These are phyloP conservation scores for Conomelus anceps DNA, from an alignment of 2,888 invertebrate genomes.

Conservation along the genomic window DNA sequence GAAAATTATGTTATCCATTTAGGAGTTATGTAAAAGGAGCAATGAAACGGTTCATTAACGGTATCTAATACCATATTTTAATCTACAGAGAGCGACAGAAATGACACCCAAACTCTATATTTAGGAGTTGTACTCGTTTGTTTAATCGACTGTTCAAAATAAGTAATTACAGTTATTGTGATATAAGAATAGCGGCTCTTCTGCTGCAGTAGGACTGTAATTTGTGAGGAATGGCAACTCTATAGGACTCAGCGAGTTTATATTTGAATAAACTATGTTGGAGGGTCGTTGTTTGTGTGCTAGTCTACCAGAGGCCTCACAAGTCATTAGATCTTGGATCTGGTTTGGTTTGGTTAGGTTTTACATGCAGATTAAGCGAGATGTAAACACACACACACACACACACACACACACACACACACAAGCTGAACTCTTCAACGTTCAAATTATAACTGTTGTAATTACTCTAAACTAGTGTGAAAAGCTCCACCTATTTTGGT, in stretches of 20 bases:
- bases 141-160: background rate
- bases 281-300: background rate
- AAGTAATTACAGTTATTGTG: background rate
- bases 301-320: background rate
- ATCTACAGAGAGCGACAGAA: background rate
- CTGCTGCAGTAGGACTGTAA: background rate
- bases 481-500: background rate
- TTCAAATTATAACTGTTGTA: background rate
- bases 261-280: background rate
- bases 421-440: background rate
- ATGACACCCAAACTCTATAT: background rate
- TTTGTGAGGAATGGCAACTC: background rate
- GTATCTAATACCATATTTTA: background rate
- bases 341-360: background rate
- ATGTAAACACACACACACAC: background rate
- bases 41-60: background rate
- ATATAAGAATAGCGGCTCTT: background rate
- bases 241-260: background rate
- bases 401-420: too few species aligned
- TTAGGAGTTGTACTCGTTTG: background rate
- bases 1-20: background rate
- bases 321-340: background rate
- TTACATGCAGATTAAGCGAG: background rate
- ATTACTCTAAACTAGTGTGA: background rate
- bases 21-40: background rate